Percentiles rank a stretch among this genome's conserved stretches.
Conservation (phyloP, 1,140 invertebrate genomes). For the Grapholita molesta region DNA sequence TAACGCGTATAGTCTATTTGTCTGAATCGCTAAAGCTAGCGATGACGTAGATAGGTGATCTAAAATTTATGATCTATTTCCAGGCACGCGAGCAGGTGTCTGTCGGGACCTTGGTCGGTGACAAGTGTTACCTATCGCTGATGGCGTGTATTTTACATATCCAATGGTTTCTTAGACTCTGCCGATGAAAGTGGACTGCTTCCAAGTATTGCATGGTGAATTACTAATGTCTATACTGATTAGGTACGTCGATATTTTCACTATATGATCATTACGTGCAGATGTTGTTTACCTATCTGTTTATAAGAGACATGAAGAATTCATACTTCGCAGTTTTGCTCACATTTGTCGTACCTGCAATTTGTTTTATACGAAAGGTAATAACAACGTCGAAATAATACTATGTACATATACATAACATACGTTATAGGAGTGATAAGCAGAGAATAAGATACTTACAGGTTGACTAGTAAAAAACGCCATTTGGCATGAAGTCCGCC, state of each 20-base stretch:
- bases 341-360: too few relatives aligned
- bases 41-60: constrained; percentile 8
- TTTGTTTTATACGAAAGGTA: too few relatives aligned
- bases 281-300: background rate
- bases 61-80: constrained; percentile 11
- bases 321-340: too few relatives aligned
- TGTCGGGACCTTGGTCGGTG: constrained; percentile 6
- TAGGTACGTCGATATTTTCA: background rate
- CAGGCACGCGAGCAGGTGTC: constrained; percentile 10
- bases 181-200: constrained; percentile 8
- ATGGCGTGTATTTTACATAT: constrained; percentile 5
- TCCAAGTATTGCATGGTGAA: background rate
- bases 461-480: too few relatives aligned
- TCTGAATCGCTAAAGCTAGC: constrained; percentile 9
- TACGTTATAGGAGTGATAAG: too few relatives aligned
- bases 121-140: constrained; percentile 11
- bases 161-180: background rate
- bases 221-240: background rate
- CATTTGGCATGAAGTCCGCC: too few relatives aligned
- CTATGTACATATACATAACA: too few relatives aligned
- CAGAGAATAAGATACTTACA: too few relatives aligned
- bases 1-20: constrained; percentile 11
- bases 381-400: too few relatives aligned
- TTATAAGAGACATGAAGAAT: background rate
- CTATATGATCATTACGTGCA: background rate